A percentile compares a stretch with the other conserved stretches of the same genome.
Conservation (phyloP, 2,113 vertebrate genomes). For the Amblyornis subalaris region DNA sequence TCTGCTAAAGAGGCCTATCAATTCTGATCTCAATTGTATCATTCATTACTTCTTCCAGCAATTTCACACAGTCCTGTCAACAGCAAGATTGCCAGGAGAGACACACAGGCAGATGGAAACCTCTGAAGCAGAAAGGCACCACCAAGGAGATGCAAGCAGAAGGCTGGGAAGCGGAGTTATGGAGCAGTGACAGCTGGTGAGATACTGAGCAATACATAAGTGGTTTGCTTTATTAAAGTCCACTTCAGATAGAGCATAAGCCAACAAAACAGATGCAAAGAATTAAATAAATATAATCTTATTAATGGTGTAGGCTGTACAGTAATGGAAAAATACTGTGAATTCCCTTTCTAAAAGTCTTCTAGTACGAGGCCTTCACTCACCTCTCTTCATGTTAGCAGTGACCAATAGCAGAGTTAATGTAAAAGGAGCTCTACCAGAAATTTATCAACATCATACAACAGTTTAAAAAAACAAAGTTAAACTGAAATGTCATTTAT, state of each 20-base stretch:
- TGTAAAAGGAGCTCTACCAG: constrained; percentile 7
- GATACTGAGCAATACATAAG: neutral
- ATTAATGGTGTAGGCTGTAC: constrained; percentile 7
- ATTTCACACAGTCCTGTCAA: neutral
- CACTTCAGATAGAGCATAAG: constrained; percentile 32
- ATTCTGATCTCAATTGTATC: neutral
- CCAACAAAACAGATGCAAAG: constrained; percentile 51
- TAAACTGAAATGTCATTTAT: constrained; percentile 48
- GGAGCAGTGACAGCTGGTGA: constrained; percentile 9
- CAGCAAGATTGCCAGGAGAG: neutral
- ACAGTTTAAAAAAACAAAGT: constrained; percentile 26
- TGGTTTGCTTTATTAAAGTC: neutral
- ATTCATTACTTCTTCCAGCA: neutral
- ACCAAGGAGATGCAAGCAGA: constrained; percentile 16
- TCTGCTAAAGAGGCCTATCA: neutral
- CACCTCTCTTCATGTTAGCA: constrained; percentile 9
- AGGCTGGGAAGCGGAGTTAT: neutral
- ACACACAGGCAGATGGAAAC: constrained; percentile 19
- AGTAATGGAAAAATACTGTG: neutral
- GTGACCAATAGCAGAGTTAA: constrained; percentile 2
- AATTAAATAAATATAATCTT: neutral
- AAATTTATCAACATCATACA: neutral
- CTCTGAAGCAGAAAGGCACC: constrained; percentile 47
- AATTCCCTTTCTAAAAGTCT: neutral
- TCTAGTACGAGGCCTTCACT: neutral